Conservation (phyloP, 2,113 vertebrate genomes). For the Colistium nudipinnis region DNA sequence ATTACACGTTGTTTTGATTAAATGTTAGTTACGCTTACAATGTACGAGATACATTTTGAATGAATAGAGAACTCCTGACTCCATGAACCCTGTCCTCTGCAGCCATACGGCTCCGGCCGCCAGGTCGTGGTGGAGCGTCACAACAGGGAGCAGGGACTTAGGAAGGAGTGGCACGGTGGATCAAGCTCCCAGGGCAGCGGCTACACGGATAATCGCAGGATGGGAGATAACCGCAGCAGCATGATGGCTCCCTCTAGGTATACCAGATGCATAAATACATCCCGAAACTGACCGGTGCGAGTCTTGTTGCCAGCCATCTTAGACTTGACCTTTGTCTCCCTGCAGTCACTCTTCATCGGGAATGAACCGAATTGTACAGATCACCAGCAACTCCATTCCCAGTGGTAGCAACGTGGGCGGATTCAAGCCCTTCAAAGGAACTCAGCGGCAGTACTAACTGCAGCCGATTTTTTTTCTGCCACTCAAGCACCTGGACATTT, state of each 20-base stretch:
- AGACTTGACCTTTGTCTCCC: conserved; percentile 28
- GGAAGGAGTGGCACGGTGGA: conserved; percentile 93
- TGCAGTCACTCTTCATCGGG: conserved; percentile 89
- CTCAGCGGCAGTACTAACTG: conserved; percentile 87
- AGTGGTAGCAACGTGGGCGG: conserved; percentile 87
- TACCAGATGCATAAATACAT: neutral
- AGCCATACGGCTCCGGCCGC: conserved; percentile 90
- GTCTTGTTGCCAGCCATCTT: neutral
- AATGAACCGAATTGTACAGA: conserved; percentile 96
- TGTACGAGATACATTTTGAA: no score
- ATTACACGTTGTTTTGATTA: neutral
- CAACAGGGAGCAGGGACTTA: conserved; percentile 87
- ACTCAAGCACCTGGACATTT: conserved; percentile 54
- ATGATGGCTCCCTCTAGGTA: conserved; percentile 93
- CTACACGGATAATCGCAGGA: conserved; percentile 86
- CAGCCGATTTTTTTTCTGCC: conserved; percentile 51
- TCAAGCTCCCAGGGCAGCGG: conserved; percentile 87
- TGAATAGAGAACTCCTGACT: no score
- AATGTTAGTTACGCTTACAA: no score
- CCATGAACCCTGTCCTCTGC: neutral
- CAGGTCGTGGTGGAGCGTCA: conserved; percentile 92
- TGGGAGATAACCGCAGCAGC: conserved; percentile 87
- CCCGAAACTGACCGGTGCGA: neutral
- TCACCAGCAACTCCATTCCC: conserved; percentile 91
- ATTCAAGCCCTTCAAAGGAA: conserved; percentile 96